Percentiles rank a stretch among this genome's conserved stretches.
These are phyloP conservation scores for Acleris holmiana DNA, from an alignment of 2,888 invertebrate species.

Conservation along the genomic window DNA sequence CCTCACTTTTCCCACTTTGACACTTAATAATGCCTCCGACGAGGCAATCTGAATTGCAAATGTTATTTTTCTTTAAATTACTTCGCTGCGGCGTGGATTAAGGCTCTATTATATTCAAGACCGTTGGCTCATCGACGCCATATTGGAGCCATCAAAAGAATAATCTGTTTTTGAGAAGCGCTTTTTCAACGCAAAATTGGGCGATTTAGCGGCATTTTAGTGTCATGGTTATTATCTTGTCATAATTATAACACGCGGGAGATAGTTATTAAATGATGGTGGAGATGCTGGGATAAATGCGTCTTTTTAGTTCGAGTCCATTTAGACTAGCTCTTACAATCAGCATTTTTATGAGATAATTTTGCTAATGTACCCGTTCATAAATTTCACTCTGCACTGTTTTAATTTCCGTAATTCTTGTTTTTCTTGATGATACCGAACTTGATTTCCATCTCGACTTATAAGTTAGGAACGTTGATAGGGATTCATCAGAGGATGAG, in stretches of 20 bases:
- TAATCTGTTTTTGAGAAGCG: constrained; percentile 28
- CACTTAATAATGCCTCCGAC: constrained; percentile 77
- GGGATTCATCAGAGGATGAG: no score
- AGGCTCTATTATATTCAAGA: constrained; percentile 74
- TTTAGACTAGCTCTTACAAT: no score
- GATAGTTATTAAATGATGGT: background rate
- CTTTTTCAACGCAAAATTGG: constrained; percentile 40
- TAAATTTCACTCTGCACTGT: no score
- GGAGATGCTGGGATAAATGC: background rate
- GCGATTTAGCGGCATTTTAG: background rate
- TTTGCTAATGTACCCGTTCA: no score
- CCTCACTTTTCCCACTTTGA: constrained; percentile 70
- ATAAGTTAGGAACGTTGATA: no score
- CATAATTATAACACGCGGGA: no score
- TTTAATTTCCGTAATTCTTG: no score
- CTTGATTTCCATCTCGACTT: no score
- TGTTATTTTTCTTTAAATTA: constrained; percentile 83
- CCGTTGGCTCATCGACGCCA: constrained; percentile 66
- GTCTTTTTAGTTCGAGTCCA: no score
- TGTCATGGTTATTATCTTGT: no score
- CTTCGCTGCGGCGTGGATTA: constrained; percentile 70
- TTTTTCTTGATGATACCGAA: no score
- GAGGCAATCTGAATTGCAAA: constrained; percentile 81
- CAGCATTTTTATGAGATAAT: no score
- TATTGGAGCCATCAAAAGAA: constrained; percentile 50